Conservation (phyloP, 2,797 vertebrate species). For the Eulemur mongoz region DNA sequence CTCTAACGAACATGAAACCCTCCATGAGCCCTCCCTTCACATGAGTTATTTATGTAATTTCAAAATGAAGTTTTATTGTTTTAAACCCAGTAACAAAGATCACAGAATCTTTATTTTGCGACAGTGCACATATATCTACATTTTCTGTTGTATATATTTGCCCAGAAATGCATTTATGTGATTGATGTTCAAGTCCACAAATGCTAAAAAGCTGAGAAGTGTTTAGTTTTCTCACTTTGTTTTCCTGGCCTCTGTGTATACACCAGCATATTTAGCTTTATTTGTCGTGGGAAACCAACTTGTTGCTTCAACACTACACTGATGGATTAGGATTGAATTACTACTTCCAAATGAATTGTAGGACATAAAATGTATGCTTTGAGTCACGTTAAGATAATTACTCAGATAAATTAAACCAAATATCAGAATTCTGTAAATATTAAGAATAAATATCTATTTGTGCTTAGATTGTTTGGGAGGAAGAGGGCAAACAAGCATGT, state of each 20-base stretch:
- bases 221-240: slow-evolving; percentile 37
- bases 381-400: not conserved
- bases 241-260: not conserved
- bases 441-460: not conserved
- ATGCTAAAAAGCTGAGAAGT: not conserved
- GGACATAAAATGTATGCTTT: not conserved
- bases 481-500: not conserved
- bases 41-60: not conserved
- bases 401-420: not conserved
- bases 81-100: not conserved
- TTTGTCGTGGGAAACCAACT: not conserved
- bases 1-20: not conserved
- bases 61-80: not conserved
- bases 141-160: not conserved
- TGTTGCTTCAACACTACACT: not conserved
- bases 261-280: not conserved
- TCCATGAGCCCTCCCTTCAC: not conserved
- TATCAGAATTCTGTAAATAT: slow-evolving; percentile 13
- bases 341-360: not conserved
- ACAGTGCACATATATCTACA: not conserved
- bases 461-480: not conserved
- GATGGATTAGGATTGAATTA: not conserved
- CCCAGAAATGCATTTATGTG: slow-evolving; percentile 25
- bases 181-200: not conserved
- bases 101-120: not conserved